Percentiles rank a stretch among this genome's conserved stretches.
These are phyloP conservation scores for Amphibalanus amphitrite DNA, from an alignment of 1,140 invertebrate species.

Conservation along the genomic window DNA sequence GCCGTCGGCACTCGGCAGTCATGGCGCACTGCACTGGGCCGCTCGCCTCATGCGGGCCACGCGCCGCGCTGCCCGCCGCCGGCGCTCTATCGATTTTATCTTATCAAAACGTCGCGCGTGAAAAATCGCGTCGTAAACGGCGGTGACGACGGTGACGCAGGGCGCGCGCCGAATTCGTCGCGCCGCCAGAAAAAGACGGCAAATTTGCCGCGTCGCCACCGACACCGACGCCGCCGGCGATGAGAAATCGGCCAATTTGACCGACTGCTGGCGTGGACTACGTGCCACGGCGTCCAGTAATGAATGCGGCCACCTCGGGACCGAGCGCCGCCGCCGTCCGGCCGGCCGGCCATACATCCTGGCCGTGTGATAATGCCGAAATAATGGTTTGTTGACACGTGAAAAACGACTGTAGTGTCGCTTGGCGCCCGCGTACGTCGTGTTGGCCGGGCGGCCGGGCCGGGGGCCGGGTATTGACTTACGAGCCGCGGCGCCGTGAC, in stretches of 20 bases:
- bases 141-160: background rate
- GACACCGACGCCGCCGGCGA: background rate
- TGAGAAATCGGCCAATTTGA: background rate
- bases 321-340: background rate
- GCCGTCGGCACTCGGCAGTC: too few species aligned
- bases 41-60: too few species aligned
- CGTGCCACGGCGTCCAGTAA: background rate
- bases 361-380: background rate
- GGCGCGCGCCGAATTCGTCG: background rate
- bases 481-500: too few species aligned
- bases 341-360: background rate
- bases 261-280: background rate
- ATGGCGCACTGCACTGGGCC: too few species aligned
- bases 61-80: too few species aligned
- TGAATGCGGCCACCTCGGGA: background rate
- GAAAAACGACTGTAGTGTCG: background rate
- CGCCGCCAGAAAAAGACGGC: too few species aligned
- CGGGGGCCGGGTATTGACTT: too few species aligned
- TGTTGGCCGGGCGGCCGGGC: too few species aligned
- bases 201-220: background rate
- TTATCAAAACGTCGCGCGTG: background rate
- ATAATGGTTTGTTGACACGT: conserved; percentile 1
- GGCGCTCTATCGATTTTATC: background rate
- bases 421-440: background rate
- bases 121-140: background rate